These are phyloP conservation scores for Galagoides demidoff DNA, from an alignment of 2,797 vertebrate species.

Conservation along the genomic window DNA sequence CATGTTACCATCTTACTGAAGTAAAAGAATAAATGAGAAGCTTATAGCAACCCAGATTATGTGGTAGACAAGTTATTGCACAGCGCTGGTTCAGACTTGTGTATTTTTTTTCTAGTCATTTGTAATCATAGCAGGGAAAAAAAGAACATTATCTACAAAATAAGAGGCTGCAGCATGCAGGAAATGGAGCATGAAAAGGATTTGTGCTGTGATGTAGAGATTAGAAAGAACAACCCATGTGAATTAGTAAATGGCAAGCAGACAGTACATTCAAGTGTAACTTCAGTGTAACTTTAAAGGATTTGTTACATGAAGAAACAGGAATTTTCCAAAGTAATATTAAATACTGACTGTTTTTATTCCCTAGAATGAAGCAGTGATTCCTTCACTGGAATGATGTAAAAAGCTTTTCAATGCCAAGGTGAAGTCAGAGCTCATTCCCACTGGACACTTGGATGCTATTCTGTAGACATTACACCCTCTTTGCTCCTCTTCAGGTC, in stretches of 20 bases:
- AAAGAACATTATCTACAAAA: constrained; percentile 78
- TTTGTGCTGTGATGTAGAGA: constrained; percentile 85
- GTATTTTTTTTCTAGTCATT: constrained; percentile 55
- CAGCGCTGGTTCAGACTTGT: constrained; percentile 36
- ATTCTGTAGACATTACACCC: neutral
- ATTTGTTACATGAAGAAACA: constrained; percentile 56
- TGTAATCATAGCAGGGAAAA: constrained; percentile 70
- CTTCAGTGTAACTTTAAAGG: constrained; percentile 40
- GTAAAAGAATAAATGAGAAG: constrained; percentile 49
- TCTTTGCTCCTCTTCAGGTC: neutral
- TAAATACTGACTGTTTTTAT: neutral
- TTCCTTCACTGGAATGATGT: neutral
- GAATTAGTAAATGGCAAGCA: constrained; percentile 83
- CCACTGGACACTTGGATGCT: fast-evolving
- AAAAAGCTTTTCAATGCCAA: neutral
- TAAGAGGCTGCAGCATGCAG: constrained; percentile 69
- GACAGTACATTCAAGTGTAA: constrained; percentile 77
- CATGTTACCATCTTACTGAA: neutral
- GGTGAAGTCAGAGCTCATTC: neutral
- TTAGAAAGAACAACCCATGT: constrained; percentile 80
- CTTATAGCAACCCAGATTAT: neutral
- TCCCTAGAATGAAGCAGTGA: neutral
- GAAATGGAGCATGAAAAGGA: constrained; percentile 85
- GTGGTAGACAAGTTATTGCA: constrained; percentile 24
- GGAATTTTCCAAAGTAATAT: constrained; percentile 54